Percentiles rank a stretch among this genome's conserved stretches.
These are phyloP conservation scores for Piscicola geometra DNA, from an alignment of 2,888 invertebrate genomes.

Conservation along the genomic window DNA sequence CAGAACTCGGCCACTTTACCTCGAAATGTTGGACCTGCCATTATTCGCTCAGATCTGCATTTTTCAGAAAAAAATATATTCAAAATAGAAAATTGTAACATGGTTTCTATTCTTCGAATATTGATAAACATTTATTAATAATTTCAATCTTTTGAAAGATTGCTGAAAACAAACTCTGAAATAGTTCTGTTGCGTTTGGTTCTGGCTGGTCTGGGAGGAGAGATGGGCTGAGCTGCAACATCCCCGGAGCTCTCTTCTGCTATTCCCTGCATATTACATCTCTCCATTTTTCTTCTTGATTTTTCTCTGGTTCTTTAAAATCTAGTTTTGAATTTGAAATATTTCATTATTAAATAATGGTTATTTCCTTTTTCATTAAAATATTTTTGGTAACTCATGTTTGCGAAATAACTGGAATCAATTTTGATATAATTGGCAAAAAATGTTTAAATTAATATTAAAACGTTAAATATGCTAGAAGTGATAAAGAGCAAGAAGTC, in stretches of 20 bases:
- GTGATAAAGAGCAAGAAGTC: too few species aligned
- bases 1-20: constrained; percentile 79
- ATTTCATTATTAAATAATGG: too few species aligned
- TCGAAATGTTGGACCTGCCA: constrained; percentile 63
- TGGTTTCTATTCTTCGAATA: not conserved
- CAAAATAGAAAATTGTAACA: too few species aligned
- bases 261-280: not conserved
- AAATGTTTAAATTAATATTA: too few species aligned
- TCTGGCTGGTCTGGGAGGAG: constrained; percentile 14
- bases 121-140: not conserved
- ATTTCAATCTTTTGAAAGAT: not conserved
- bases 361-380: too few species aligned
- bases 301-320: not conserved
- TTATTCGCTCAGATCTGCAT: constrained; percentile 36
- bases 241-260: not conserved
- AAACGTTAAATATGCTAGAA: too few species aligned
- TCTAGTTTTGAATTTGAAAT: too few species aligned
- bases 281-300: not conserved
- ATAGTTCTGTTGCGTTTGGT: constrained; percentile 27
- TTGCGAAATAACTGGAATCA: too few species aligned
- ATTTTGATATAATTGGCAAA: too few species aligned
- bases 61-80: not conserved
- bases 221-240: not conserved
- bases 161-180: constrained; percentile 16
- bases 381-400: too few species aligned